These are phyloP conservation scores for Alentia gelatinosa DNA, from an alignment of 2,888 invertebrate genomes.

Conservation along the genomic window DNA sequence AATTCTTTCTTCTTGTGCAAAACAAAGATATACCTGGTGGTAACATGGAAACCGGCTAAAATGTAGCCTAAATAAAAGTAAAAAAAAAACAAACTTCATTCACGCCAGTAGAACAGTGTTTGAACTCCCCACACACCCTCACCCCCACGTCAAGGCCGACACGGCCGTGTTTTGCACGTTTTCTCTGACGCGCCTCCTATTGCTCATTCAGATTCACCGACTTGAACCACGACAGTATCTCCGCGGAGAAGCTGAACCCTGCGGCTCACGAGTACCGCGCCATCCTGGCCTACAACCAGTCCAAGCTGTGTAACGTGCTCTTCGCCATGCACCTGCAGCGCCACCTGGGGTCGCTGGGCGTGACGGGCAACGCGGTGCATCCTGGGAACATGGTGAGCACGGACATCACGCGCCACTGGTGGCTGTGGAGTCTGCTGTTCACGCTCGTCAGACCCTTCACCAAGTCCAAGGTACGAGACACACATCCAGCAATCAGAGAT, in stretches of 20 bases:
- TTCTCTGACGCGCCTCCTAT: too few species aligned
- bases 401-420: slow-evolving; percentile 89
- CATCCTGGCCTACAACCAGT: slow-evolving; percentile 93
- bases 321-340: slow-evolving; percentile 89
- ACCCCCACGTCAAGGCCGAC: too few species aligned
- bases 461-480: slow-evolving; percentile 89
- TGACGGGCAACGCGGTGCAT: slow-evolving; percentile 74
- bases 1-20: too few species aligned
- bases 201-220: slow-evolving; percentile 77
- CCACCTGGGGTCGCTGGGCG: slow-evolving; percentile 83
- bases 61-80: too few species aligned
- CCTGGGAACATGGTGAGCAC: slow-evolving; percentile 90
- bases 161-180: too few species aligned
- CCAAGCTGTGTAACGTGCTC: slow-evolving; percentile 92
- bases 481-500: too few species aligned
- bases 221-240: slow-evolving; percentile 77
- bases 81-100: too few species aligned
- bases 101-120: too few species aligned
- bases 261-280: slow-evolving; percentile 86
- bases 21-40: too few species aligned
- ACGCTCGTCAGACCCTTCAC: slow-evolving; percentile 94
- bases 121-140: too few species aligned
- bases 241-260: slow-evolving; percentile 85
- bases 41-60: too few species aligned
- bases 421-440: slow-evolving; percentile 90